phyloP scores from a whole-genome alignment of 2,888 invertebrate species.

The Cryptocheilus praepositus region DNA sequence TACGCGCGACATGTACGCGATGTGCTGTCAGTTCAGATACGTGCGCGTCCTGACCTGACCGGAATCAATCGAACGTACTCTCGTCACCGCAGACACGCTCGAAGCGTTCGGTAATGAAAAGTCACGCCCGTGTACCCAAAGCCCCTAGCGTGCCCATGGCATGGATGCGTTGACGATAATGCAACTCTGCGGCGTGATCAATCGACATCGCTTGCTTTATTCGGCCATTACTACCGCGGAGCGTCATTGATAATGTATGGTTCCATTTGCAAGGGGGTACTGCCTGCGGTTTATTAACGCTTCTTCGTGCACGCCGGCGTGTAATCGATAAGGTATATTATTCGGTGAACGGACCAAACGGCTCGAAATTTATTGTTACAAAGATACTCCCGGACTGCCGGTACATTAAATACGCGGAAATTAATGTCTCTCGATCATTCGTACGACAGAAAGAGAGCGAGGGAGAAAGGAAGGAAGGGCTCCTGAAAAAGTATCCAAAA shows the following conservation, averaged over 20 bases:
- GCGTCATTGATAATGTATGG: constrained; percentile 51
- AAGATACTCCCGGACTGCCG: too few relatives aligned
- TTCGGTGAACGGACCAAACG: constrained; percentile 5
- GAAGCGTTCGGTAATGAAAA: constrained; percentile 18
- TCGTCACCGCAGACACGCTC: constrained; percentile 4
- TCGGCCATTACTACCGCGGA: constrained; percentile 36
- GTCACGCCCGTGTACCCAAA: background rate
- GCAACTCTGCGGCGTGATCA: constrained; percentile 19
- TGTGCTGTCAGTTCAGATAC: too few relatives aligned
- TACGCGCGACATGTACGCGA: too few relatives aligned
- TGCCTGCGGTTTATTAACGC: constrained; percentile 45
- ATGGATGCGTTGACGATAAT: constrained; percentile 23
- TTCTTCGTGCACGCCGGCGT: constrained; percentile 28
- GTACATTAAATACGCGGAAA: too few relatives aligned
- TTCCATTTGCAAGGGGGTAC: constrained; percentile 33
- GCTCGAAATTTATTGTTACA: background rate
- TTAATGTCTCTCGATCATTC: too few relatives aligned
- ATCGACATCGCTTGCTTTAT: constrained; percentile 34
- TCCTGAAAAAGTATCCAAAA: too few relatives aligned
- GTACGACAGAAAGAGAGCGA: too few relatives aligned
- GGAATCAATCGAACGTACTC: constrained; percentile 19
- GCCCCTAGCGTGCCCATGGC: background rate
- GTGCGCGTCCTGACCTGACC: background rate
- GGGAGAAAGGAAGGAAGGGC: too few relatives aligned
- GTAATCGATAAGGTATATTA: constrained; percentile 41